phyloP scores from a whole-genome alignment of 2,797 vertebrate species.

The Perodicticus potto region DNA sequence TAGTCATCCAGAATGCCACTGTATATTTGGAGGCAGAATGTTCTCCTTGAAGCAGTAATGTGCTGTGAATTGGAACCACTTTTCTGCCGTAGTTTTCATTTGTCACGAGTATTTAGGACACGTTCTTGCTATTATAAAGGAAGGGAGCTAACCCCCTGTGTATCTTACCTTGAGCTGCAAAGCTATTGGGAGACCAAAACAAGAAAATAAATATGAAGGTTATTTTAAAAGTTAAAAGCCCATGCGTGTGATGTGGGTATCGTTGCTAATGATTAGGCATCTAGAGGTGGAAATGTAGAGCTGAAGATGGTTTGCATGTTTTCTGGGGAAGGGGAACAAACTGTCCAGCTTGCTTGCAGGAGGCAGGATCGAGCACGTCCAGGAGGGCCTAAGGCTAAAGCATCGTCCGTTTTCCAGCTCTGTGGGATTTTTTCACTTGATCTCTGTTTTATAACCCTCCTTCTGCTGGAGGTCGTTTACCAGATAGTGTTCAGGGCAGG shows the following conservation, averaged over 20 bases:
- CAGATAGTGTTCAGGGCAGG: background rate
- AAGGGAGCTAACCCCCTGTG: background rate
- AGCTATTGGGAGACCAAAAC: background rate
- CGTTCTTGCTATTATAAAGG: background rate
- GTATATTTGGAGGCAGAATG: background rate
- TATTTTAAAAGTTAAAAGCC: background rate
- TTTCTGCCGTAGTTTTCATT: background rate
- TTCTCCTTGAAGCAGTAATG: background rate
- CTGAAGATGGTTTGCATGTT: background rate
- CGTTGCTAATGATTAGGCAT: background rate
- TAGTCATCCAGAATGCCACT: background rate
- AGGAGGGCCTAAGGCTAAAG: background rate
- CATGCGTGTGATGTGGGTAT: rapidly evolving
- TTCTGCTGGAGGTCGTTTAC: background rate
- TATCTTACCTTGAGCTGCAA: background rate
- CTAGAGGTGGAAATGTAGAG: background rate
- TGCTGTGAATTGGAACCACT: background rate
- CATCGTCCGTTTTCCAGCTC: background rate
- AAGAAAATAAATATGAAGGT: background rate
- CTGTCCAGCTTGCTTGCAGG: background rate
- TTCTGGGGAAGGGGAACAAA: background rate
- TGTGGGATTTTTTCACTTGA: rapidly evolving
- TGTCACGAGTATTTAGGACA: background rate
- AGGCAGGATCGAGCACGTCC: background rate
- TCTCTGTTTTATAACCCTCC: background rate